Percentiles rank a stretch among this genome's conserved stretches.
These are phyloP conservation scores for Penaeus chinensis DNA, from an alignment of 1,140 invertebrate species.

Conservation along the genomic window DNA sequence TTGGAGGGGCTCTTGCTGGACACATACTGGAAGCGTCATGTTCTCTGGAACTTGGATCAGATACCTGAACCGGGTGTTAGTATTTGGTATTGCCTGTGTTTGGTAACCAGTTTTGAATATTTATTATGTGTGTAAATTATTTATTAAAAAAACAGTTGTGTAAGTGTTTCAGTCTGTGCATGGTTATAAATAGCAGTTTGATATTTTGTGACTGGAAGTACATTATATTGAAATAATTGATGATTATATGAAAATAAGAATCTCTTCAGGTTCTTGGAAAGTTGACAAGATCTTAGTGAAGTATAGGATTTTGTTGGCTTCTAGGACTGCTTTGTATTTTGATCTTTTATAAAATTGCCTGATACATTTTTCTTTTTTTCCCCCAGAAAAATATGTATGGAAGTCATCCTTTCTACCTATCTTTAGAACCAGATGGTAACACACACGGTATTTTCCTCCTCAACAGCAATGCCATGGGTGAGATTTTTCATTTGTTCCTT, in stretches of 20 bases:
- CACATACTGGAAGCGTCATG: slow-evolving; percentile 57
- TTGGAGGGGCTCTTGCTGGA: slow-evolving; percentile 57
- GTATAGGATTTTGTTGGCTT: too few relatives aligned
- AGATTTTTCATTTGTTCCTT: slow-evolving; percentile 33
- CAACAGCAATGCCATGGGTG: slow-evolving; percentile 70
- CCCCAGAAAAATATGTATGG: slow-evolving; percentile 70
- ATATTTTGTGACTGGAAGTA: slow-evolving; percentile 63
- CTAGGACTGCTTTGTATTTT: not conserved
- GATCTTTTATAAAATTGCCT: slow-evolving; percentile 67
- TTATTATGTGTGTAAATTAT: not conserved
- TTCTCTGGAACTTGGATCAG: slow-evolving; percentile 58
- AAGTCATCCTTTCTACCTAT: slow-evolving; percentile 73
- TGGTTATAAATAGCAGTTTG: slow-evolving; percentile 47
- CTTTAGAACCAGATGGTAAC: slow-evolving; percentile 70
- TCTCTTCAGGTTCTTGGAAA: too few relatives aligned
- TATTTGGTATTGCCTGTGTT: not conserved
- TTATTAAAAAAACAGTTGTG: not conserved
- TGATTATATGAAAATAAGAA: slow-evolving; percentile 65
- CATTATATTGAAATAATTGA: slow-evolving; percentile 63
- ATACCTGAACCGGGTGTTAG: slow-evolving; percentile 50
- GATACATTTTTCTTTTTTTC: slow-evolving; percentile 65
- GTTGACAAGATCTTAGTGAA: too few relatives aligned
- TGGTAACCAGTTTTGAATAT: not conserved
- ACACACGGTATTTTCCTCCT: slow-evolving; percentile 70
- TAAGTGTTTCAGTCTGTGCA: not conserved